Percentiles rank a stretch among this genome's conserved stretches.
Evolutionary conservation across 2,797 vertebrate genomes (phyloP).

Genomic region (Rhinatrema bivittatum): DNA sequence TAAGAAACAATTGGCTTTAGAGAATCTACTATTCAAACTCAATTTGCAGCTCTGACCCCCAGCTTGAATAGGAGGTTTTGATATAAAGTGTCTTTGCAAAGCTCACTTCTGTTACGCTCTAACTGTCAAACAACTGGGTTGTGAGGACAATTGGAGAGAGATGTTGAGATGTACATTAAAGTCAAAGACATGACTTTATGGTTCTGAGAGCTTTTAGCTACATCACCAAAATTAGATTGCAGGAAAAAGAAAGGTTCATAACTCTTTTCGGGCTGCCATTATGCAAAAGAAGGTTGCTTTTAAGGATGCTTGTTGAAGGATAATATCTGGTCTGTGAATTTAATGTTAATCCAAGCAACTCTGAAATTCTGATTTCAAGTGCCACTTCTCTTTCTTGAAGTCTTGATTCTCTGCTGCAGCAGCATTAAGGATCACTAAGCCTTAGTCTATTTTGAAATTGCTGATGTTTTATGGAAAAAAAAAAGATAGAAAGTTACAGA

Average conservation of each 20-base stretch:
- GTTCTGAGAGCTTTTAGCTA: background rate
- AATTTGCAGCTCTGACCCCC: constrained; percentile 4
- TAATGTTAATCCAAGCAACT: no score
- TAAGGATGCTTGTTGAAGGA: no score
- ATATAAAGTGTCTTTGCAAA: constrained; percentile 7
- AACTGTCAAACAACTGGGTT: constrained; percentile 4
- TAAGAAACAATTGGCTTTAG: background rate
- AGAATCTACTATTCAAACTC: constrained; percentile 7
- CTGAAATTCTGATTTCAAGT: no score
- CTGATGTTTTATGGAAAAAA: no score
- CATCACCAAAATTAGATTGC: background rate
- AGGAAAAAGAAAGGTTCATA: background rate
- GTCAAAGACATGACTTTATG: background rate
- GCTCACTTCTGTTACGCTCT: constrained; percentile 2
- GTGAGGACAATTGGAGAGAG: constrained; percentile 4
- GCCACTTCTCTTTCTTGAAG: no score
- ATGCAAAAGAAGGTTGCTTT: no score
- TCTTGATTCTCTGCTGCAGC: no score
- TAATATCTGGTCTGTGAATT: no score
- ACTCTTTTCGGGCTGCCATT: background rate
- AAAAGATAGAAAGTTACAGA: no score
- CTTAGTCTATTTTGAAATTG: no score
- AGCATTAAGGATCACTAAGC: no score
- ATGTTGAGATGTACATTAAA: background rate
- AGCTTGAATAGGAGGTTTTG: constrained; percentile 3